phyloP scores from a whole-genome alignment of 2,113 vertebrate genomes.

The Alligator sinensis region DNA sequence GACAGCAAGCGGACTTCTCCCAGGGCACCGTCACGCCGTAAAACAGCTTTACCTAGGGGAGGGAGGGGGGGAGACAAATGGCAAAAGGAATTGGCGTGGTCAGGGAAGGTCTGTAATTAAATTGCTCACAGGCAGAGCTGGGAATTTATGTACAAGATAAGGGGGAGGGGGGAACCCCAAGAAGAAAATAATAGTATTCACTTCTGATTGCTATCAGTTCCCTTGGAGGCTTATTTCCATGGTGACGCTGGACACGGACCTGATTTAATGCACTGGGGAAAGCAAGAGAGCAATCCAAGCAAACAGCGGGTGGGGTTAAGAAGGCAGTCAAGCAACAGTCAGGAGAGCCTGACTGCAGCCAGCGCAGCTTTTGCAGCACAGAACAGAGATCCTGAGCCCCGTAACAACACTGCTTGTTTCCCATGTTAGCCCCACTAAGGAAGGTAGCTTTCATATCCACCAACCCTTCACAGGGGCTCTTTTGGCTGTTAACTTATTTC shows the following conservation, averaged over 20 bases:
- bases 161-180: neutral
- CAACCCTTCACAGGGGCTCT: accelerated
- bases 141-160: neutral
- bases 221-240: neutral
- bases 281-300: neutral
- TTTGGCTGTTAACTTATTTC: neutral
- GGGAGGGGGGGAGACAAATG: neutral
- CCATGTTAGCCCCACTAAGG: neutral
- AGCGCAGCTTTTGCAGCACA: neutral
- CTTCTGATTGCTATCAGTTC: neutral
- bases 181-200: neutral
- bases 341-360: neutral
- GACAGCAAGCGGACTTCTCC: constrained; percentile 36
- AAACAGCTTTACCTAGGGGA: constrained; percentile 74
- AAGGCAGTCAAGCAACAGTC: neutral
- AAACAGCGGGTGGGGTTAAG: neutral
- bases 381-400: neutral
- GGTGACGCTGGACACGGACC: neutral
- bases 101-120: neutral
- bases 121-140: neutral
- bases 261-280: neutral
- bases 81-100: constrained; percentile 12
- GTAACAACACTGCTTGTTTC: neutral
- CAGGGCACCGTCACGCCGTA: neutral
- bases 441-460: neutral